Conservation (phyloP, 2,888 invertebrate genomes). For the Eristalinus aeneus region DNA sequence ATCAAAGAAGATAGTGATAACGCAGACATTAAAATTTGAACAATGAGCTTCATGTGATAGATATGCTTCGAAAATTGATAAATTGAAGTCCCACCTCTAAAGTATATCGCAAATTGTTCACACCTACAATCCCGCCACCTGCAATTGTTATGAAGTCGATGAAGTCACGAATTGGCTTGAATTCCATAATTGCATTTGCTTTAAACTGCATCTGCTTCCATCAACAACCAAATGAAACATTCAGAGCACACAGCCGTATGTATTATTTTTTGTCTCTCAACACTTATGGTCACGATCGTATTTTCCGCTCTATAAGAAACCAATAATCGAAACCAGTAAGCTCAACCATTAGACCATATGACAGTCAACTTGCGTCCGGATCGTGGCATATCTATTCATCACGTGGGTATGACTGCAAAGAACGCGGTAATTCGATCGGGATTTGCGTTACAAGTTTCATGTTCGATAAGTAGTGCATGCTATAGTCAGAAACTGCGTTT, state of each 20-base stretch:
- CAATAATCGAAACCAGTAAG: not conserved
- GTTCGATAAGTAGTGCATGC: slow-evolving; percentile 53
- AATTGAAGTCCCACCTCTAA: not conserved
- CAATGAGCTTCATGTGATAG: not conserved
- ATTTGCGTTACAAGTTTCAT: slow-evolving; percentile 22
- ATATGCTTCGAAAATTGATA: not conserved
- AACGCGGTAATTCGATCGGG: slow-evolving; percentile 51
- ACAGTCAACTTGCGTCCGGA: not conserved
- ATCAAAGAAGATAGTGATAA: no score
- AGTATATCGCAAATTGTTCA: not conserved
- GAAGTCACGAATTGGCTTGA: slow-evolving; percentile 45
- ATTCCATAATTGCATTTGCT: slow-evolving; percentile 25
- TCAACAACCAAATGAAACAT: not conserved
- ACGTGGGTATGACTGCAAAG: not conserved
- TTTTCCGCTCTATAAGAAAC: not conserved
- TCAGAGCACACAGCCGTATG: not conserved
- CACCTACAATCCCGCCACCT: not conserved
- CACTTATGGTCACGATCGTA: slow-evolving; percentile 31
- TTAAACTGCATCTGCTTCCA: not conserved
- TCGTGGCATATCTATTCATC: not conserved
- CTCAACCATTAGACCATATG: not conserved
- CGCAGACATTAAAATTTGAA: not conserved
- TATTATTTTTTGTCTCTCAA: slow-evolving; percentile 12
- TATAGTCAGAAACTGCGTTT: slow-evolving; percentile 23
- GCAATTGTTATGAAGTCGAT: slow-evolving; percentile 2